These are phyloP conservation scores for Athene cunicularia DNA, from an alignment of 2,113 vertebrate genomes.

Conservation along the genomic window DNA sequence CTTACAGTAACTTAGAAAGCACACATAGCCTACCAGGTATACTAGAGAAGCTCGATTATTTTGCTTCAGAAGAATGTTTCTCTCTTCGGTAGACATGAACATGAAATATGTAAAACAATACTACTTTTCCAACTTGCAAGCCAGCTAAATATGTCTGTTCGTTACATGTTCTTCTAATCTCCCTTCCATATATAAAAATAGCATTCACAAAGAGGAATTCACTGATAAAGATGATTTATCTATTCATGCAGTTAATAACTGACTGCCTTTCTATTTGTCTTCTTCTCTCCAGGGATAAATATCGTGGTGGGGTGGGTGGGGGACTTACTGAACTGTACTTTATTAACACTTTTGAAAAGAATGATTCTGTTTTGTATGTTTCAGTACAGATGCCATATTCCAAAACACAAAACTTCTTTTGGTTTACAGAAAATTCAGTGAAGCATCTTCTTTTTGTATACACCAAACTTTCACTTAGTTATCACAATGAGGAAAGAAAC, in stretches of 20 bases:
- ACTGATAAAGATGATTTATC: not conserved
- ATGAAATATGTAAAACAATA: not conserved
- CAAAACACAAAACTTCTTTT: not conserved
- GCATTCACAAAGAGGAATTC: not conserved
- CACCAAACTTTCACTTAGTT: not conserved
- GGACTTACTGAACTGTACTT: not conserved
- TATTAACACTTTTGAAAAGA: not conserved
- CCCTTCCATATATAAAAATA: not conserved
- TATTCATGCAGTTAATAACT: not conserved
- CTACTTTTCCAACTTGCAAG: not conserved
- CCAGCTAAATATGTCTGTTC: not conserved
- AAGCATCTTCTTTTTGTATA: not conserved
- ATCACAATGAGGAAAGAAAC: not conserved
- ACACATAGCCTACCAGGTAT: not conserved
- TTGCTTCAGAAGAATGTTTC: not conserved
- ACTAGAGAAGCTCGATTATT: not conserved
- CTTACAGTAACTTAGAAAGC: slow-evolving; percentile 1
- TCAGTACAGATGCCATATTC: not conserved
- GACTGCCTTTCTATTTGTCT: not conserved
- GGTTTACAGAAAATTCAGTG: not conserved
- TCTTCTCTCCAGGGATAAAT: not conserved
- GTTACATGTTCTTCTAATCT: not conserved
- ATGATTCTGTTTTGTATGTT: not conserved
- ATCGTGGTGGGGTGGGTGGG: no score
- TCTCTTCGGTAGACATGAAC: not conserved